Base-by-base conservation (phyloP, 2,797 vertebrate genomes). In the Anguilla megastoma region DNA sequence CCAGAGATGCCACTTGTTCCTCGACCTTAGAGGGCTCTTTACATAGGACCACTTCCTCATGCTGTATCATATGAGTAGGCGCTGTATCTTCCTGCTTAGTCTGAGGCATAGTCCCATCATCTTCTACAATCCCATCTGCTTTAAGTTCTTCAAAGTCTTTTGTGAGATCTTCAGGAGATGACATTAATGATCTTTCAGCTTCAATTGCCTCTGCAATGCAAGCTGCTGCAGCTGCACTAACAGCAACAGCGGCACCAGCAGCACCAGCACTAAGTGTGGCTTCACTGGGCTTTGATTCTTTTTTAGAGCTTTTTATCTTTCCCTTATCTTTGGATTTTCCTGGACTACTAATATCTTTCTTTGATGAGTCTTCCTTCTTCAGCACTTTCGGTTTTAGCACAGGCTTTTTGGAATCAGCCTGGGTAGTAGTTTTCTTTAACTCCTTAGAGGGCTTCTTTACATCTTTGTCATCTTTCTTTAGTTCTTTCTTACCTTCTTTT, bases 121-220 rank as follows among this genome's bases (percentile, higher is more conserved):
- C 94, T 24, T 96, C 96, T 87, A 93, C 92, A 0, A 95, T 90
- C 89, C 97, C 97, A 91, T 99, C 98, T 79, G 96, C 96, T 95
- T 94, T 97, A 60, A 99, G 93, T 89, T 97, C 97, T 90, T 99
- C 98, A 94, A 99, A 99, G 92, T 99, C 98, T 92, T 98, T 99
- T 66, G 98, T 99, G 89, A 99, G 97, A 92, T 99, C 98, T 89
- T 99, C 98, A 88, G 98, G 98, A 89, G 98, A 97, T 56, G 98
- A 99, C 98, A 99, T 99, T 30, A 97, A 93, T 45, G 97, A 97
- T 91, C 98, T 95, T 92, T 97, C 97, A 0, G 79, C 95, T 88
- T 98, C 96, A 33, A 97, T 95, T 45, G 96, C 96, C 0, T 94
- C 96, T 0, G 94, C 16, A 0, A 93, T 91, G 30, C 63, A 54